phyloP scores from a whole-genome alignment of 1,140 invertebrate species.

The Aphidius gifuensis region DNA sequence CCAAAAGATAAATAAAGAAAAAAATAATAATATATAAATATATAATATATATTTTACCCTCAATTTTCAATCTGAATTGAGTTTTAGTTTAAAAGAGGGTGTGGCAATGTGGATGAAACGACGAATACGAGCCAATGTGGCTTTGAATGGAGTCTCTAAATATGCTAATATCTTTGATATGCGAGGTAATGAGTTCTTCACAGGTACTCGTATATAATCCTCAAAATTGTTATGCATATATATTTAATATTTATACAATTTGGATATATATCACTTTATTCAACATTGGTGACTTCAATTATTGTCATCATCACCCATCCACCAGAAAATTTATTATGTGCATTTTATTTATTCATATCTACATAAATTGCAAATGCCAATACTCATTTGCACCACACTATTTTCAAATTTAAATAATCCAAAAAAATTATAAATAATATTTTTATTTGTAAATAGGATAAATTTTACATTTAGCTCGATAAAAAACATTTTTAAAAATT shows the following conservation, averaged over 20 bases:
- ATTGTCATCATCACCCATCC: not conserved
- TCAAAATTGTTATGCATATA: conserved; percentile 49
- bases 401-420: too few relatives aligned
- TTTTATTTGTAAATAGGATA: too few relatives aligned
- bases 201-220: conserved; percentile 32
- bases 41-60: not conserved
- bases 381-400: too few relatives aligned
- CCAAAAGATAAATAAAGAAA: too few relatives aligned
- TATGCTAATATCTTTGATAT: conserved; percentile 50
- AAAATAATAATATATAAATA: too few relatives aligned
- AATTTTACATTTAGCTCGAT: too few relatives aligned
- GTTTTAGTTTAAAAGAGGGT: conserved; percentile 13
- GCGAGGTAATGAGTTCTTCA: conserved; percentile 52
- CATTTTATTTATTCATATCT: too few relatives aligned
- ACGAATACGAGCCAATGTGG: conserved; percentile 20
- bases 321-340: too few relatives aligned
- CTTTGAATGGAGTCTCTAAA: conserved; percentile 45
- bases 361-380: too few relatives aligned
- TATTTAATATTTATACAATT: conserved; percentile 52
- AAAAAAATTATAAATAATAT: too few relatives aligned
- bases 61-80: not conserved
- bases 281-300: conserved; percentile 20
- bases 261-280: conserved; percentile 41
- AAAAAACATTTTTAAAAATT: too few relatives aligned
- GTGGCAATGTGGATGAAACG: conserved; percentile 19